Evolutionary conservation across 2,113 vertebrate genomes (phyloP).

Genomic region (Xyrauchen texanus): DNA sequence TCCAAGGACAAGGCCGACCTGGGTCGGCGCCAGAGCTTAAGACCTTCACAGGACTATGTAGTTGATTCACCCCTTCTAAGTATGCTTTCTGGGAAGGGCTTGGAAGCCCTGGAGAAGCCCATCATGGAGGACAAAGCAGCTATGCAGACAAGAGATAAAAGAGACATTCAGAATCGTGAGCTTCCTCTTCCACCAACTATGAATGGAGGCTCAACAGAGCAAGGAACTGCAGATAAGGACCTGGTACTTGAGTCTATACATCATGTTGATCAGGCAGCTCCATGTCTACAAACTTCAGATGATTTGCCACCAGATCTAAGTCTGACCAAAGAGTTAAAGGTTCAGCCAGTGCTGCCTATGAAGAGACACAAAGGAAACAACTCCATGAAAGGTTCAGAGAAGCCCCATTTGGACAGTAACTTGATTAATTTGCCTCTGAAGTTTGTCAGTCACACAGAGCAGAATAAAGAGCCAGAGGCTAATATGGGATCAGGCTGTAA

Average conservation of each 20-base stretch:
- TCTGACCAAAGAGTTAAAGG: neutral
- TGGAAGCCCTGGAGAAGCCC: neutral
- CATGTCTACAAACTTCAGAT: neutral
- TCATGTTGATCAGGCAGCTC: neutral
- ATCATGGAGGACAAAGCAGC: neutral
- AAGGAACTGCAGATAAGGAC: neutral
- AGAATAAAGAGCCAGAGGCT: neutral
- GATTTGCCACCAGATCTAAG: neutral
- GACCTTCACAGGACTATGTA: constrained; percentile 47
- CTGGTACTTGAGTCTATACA: neutral
- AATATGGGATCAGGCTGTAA: neutral
- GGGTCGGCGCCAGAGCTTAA: constrained; percentile 62
- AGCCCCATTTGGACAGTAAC: neutral
- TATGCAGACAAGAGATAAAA: neutral
- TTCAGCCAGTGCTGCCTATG: constrained; percentile 27
- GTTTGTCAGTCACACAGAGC: neutral
- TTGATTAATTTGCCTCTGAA: constrained; percentile 9
- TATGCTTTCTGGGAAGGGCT: neutral
- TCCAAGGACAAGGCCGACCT: constrained; percentile 58
- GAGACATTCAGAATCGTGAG: neutral
- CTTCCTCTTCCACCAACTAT: constrained; percentile 2
- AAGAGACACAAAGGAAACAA: neutral
- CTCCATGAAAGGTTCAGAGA: neutral
- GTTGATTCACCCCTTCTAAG: constrained; percentile 8
- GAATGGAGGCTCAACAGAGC: neutral